Percentiles rank a stretch among this genome's conserved stretches.
Conservation (phyloP, 2,113 vertebrate species). For the Sarotherodon lohbergeri region DNA sequence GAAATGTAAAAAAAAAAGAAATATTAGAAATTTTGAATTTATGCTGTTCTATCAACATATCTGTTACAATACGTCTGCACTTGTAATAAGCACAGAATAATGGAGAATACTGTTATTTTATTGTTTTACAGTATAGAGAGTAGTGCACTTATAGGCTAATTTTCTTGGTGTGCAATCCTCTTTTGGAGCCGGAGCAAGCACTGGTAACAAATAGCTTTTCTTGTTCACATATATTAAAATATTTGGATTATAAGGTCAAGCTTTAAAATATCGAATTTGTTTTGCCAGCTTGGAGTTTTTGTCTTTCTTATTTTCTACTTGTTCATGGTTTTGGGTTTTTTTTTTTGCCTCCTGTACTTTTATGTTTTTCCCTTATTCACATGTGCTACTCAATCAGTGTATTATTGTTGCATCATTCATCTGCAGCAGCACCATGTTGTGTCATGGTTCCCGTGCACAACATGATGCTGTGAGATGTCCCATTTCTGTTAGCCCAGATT, state of each 20-base stretch:
- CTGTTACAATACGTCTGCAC: neutral
- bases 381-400: neutral
- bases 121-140: neutral
- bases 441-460: neutral
- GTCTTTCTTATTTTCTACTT: neutral
- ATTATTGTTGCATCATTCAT: neutral
- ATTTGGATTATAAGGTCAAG: neutral
- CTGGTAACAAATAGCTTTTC: neutral
- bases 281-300: neutral
- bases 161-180: neutral
- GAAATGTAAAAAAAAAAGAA: neutral
- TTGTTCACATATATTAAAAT: neutral
- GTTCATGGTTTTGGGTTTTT: rapidly evolving
- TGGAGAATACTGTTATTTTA: rapidly evolving
- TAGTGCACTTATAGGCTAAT: neutral
- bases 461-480: conserved; percentile 2
- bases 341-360: rapidly evolving
- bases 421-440: neutral
- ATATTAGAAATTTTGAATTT: rapidly evolving
- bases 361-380: neutral
- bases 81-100: neutral
- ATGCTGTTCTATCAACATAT: neutral
- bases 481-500: conserved; percentile 17
- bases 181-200: rapidly evolving
- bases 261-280: neutral